These are phyloP conservation scores for Mirounga angustirostris DNA, from an alignment of 2,113 vertebrate species.

Conservation along the genomic window DNA sequence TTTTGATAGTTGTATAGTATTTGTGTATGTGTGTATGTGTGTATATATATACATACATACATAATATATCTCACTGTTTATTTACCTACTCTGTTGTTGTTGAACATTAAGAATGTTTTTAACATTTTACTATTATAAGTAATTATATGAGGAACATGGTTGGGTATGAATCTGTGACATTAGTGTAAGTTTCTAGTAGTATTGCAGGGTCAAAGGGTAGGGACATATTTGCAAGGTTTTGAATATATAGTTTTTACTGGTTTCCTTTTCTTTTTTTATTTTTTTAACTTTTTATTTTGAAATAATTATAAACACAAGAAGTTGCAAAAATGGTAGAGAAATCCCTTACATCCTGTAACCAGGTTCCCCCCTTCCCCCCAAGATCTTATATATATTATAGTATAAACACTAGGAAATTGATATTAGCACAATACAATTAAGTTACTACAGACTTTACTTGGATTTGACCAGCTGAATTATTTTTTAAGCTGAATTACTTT, in stretches of 20 bases:
- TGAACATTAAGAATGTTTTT: background rate
- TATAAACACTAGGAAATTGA: background rate
- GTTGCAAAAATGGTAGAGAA: background rate
- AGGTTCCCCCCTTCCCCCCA: background rate
- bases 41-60: background rate
- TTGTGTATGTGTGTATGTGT: background rate
- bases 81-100: background rate
- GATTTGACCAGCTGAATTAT: background rate
- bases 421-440: background rate
- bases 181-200: background rate
- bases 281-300: constrained; percentile 1
- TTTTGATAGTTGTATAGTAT: background rate
- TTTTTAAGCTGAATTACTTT: background rate
- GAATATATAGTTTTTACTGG: background rate
- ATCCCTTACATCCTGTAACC: background rate
- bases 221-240: background rate
- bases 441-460: background rate
- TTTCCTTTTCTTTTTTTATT: background rate
- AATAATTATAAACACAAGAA: constrained; percentile 16
- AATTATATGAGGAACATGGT: background rate
- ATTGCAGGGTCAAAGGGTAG: background rate
- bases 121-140: constrained; percentile 9
- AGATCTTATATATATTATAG: background rate
- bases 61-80: background rate
- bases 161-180: background rate